phyloP scores from a whole-genome alignment of 2,888 invertebrate species.

The Bruchidius siliquastri region DNA sequence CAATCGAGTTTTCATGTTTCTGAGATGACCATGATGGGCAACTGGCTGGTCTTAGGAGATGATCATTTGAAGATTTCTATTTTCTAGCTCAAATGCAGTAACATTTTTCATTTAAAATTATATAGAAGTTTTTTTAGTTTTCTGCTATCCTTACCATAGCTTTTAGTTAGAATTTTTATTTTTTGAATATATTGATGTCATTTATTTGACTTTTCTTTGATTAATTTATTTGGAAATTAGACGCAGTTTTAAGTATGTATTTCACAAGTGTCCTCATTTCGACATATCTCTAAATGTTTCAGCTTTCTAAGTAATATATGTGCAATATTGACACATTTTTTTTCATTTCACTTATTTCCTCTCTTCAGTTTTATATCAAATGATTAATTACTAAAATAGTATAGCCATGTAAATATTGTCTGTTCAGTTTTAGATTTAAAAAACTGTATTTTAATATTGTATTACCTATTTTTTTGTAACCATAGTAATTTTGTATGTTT shows the following conservation, averaged over 20 bases:
- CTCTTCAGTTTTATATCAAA: conserved; percentile 1
- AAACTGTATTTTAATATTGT: conserved; percentile 20
- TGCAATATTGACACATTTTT: conserved; percentile 1
- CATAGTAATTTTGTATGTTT: conserved; percentile 24
- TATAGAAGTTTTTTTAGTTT: background rate
- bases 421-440: conserved; percentile 7
- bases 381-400: background rate
- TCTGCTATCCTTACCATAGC: no score
- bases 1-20: no score
- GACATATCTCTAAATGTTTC: background rate
- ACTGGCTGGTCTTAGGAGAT: no score
- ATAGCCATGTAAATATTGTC: background rate
- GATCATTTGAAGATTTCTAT: no score
- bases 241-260: background rate
- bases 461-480: conserved; percentile 21
- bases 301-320: background rate
- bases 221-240: no score
- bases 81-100: no score
- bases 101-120: background rate
- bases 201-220: background rate
- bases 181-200: background rate
- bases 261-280: background rate
- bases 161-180: no score
- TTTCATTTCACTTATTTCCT: conserved; percentile 9
- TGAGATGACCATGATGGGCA: no score